These are phyloP conservation scores for Melipona beecheii DNA, from an alignment of 2,888 invertebrate genomes.

Conservation along the genomic window DNA sequence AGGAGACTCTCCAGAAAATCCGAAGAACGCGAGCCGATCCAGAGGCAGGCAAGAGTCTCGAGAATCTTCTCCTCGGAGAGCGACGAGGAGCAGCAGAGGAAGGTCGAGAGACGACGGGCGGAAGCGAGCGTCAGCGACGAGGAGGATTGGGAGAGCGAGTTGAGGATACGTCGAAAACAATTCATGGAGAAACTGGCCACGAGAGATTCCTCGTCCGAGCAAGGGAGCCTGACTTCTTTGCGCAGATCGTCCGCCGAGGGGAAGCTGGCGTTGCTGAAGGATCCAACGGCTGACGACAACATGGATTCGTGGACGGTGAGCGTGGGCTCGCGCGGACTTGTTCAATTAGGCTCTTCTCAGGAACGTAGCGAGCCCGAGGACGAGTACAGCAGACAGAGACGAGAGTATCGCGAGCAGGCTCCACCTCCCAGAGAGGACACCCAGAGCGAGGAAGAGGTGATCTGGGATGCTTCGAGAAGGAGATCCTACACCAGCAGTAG, in stretches of 20 bases:
- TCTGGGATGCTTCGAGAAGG: constrained; percentile 63
- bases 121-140: constrained; percentile 79
- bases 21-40: constrained; percentile 66
- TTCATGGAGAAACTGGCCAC: constrained; percentile 72
- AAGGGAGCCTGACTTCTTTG: constrained; percentile 72
- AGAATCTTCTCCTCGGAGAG: constrained; percentile 76
- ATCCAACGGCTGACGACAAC: constrained; percentile 75
- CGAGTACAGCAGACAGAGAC: constrained; percentile 54
- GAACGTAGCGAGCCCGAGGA: constrained; percentile 80
- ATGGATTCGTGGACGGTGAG: constrained; percentile 82
- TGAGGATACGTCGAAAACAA: constrained; percentile 75
- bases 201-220: constrained; percentile 65
- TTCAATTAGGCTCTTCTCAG: constrained; percentile 77
- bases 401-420: constrained; percentile 71
- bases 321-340: constrained; percentile 70
- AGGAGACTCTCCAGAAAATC: constrained; percentile 58
- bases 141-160: constrained; percentile 80
- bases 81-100: constrained; percentile 72
- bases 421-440: constrained; percentile 72
- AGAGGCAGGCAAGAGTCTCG: constrained; percentile 64
- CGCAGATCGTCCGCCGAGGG: constrained; percentile 82
- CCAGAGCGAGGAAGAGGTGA: constrained; percentile 70
- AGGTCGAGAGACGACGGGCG: constrained; percentile 43
- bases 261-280: constrained; percentile 79
- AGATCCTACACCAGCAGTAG: constrained; percentile 74